These are phyloP conservation scores for Mongoloraphidia duomilia DNA, from an alignment of 2,888 invertebrate genomes.

Conservation along the genomic window DNA sequence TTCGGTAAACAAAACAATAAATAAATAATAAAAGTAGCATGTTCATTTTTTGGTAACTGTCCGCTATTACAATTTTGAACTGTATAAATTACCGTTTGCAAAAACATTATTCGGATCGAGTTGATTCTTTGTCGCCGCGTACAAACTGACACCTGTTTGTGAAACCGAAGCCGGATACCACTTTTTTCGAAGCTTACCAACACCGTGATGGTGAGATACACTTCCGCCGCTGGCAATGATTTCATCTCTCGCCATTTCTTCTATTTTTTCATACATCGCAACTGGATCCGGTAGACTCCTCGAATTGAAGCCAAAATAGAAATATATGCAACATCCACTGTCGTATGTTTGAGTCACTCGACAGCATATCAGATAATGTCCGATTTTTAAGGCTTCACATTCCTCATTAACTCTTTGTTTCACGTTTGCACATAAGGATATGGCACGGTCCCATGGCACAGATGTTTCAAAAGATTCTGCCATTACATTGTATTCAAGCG, in stretches of 20 bases:
- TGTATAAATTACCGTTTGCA: conserved; percentile 66
- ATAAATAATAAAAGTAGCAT: no score
- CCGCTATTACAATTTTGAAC: conserved; percentile 19
- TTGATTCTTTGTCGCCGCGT: conserved; percentile 68
- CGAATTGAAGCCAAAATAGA: conserved; percentile 79
- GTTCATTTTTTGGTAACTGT: conserved; percentile 13
- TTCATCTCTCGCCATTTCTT: conserved; percentile 78
- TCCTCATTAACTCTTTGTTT: conserved; percentile 61
- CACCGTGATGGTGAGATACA: conserved; percentile 92
- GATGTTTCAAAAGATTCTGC: conserved; percentile 99
- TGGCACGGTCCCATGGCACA: conserved; percentile 87
- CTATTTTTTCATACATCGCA: conserved; percentile 70
- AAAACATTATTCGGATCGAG: conserved; percentile 93
- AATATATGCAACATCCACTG: conserved; percentile 91
- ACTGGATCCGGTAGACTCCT: conserved; percentile 50
- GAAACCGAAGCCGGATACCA: conserved; percentile 83
- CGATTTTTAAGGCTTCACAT: conserved; percentile 42
- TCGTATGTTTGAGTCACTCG: conserved; percentile 95
- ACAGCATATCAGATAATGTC: conserved; percentile 55
- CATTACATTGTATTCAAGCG: conserved; percentile 71
- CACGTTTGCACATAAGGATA: conserved; percentile 74
- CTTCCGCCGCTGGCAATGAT: conserved; percentile 83
- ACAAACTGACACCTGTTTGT: conserved; percentile 58
- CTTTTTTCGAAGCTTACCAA: conserved; percentile 80
- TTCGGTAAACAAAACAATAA: no score